phyloP scores from a whole-genome alignment of 2,797 vertebrate species.

The Neosalanx taihuensis region DNA sequence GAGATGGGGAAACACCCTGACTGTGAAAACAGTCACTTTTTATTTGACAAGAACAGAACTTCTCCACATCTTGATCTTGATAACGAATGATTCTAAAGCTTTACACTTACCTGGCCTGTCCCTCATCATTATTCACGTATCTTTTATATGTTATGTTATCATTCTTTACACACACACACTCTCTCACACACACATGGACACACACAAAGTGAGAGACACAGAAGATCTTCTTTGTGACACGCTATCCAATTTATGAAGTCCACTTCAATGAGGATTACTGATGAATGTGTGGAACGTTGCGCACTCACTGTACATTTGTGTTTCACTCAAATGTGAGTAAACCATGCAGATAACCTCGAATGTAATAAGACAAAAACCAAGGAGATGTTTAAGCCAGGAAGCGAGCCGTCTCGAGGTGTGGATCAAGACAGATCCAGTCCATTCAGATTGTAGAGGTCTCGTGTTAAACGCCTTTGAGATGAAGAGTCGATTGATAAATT shows the following conservation, averaged over 20 bases:
- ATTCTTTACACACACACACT: background rate
- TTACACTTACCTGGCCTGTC: background rate
- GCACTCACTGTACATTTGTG: no score
- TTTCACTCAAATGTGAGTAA: background rate
- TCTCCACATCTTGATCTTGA: background rate
- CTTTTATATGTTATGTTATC: constrained; percentile 30
- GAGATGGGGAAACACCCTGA: constrained; percentile 36
- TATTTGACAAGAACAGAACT: background rate
- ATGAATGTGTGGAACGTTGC: no score
- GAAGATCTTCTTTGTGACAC: background rate
- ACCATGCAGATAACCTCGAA: background rate
- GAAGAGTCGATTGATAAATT: no score
- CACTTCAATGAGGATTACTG: no score
- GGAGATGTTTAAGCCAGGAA: no score
- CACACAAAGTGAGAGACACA: constrained; percentile 8
- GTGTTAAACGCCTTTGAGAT: no score
- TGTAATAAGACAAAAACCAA: background rate
- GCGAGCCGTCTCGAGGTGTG: no score
- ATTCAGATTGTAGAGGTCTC: no score
- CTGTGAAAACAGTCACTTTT: background rate
- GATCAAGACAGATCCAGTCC: no score
- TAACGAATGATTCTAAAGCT: no score
- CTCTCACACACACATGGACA: constrained; percentile 1
- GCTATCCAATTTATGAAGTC: no score
- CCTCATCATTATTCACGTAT: constrained; percentile 36